Conservation (phyloP, 2,888 invertebrate genomes). For the Caenorhabditis zanzibari region DNA sequence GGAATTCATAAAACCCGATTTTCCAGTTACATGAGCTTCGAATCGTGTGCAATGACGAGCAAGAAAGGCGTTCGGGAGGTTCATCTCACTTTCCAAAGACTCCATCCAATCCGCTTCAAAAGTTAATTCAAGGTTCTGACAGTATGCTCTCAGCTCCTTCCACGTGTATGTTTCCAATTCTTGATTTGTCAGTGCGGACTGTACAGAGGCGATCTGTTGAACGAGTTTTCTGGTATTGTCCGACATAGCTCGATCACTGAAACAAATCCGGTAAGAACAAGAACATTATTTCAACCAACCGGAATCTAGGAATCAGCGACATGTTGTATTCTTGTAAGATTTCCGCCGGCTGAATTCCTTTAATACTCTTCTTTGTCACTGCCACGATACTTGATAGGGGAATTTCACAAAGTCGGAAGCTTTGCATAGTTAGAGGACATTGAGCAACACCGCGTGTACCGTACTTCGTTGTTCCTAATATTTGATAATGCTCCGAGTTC, state of each 20-base stretch:
- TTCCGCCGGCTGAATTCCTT: conserved; percentile 42
- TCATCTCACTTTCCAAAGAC: conserved; percentile 24
- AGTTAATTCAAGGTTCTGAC: conserved; percentile 26
- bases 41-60: conserved; percentile 90
- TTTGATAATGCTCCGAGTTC: conserved; percentile 21
- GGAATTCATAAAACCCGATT: background rate
- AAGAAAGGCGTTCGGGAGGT: conserved; percentile 24
- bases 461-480: conserved; percentile 14
- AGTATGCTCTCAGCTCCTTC: conserved; percentile 10
- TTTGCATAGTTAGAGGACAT: background rate
- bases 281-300: conserved; percentile 1
- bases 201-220: conserved; percentile 15
- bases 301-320: conserved; percentile 56
- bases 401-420: conserved; percentile 57
- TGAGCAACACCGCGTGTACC: conserved; percentile 20
- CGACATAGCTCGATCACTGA: conserved; percentile 42
- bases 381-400: conserved; percentile 50
- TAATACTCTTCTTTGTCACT: conserved; percentile 37
- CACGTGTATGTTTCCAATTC: conserved; percentile 36
- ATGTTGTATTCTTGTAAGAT: conserved; percentile 52
- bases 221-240: conserved; percentile 21
- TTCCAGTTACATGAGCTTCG: conserved; percentile 86
- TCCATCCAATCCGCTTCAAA: conserved; percentile 17
- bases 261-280: background rate
- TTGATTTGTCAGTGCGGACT: background rate